Evolutionary conservation across 2,113 vertebrate genomes (phyloP).

Genomic region (Ovis aries): ARS-UI_Ramb_v3.0 NC_056055.1:23817001-23817500

Average conservation of each 20-base stretch:
- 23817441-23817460: neutral
- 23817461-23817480: neutral
- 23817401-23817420: neutral
- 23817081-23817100: neutral
- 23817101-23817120: neutral
- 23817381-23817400: neutral
- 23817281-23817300: neutral
- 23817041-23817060: neutral
- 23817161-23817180: neutral
- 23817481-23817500: neutral
- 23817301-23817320: neutral
- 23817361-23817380: neutral
- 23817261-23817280: neutral
- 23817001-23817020: constrained; percentile 22
- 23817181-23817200: neutral
- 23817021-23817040: neutral
- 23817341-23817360: neutral
- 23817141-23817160: neutral
- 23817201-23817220: neutral
- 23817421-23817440: neutral
- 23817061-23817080: neutral
- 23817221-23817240: neutral
- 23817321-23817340: neutral
- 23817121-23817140: neutral
- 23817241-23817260: neutral